A percentile compares a stretch with the other conserved stretches of the same genome.
Evolutionary conservation across 2,888 invertebrate species (phyloP).

Genomic region (Platerodrilus igneus): DNA sequence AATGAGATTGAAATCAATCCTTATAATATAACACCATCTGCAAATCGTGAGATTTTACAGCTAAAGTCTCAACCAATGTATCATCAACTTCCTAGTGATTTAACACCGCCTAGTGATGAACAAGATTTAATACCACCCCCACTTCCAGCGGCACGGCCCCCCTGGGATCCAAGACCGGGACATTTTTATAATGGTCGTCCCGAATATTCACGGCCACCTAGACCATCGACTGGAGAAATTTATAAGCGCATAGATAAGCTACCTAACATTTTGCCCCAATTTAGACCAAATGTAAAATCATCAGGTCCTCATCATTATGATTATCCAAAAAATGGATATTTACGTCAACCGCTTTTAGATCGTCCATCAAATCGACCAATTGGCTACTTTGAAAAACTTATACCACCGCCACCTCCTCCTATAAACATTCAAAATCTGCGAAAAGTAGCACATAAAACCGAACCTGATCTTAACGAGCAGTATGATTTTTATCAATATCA

Average conservation of each 20-base stretch:
- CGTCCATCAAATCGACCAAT: constrained; percentile 46
- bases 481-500: constrained; percentile 38
- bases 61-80: constrained; percentile 46
- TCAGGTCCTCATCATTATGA: constrained; percentile 41
- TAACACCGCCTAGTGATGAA: constrained; percentile 49
- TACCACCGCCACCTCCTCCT: constrained; percentile 45
- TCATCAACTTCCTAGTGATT: constrained; percentile 47
- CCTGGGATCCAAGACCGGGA: constrained; percentile 49
- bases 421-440: constrained; percentile 38
- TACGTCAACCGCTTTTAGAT: constrained; percentile 45
- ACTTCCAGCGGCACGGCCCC: constrained; percentile 44
- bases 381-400: constrained; percentile 47
- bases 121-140: constrained; percentile 31
- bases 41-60: constrained; percentile 40
- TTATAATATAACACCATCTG: constrained; percentile 21
- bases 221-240: constrained; percentile 39
- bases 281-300: constrained; percentile 62
- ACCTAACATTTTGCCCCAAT: constrained; percentile 69
- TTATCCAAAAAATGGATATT: constrained; percentile 34
- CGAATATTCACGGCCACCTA: constrained; percentile 45
- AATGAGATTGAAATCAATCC: constrained; percentile 34
- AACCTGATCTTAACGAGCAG: constrained; percentile 37
- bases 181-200: constrained; percentile 47
- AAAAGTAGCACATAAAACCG: constrained; percentile 23
- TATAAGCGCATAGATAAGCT: constrained; percentile 47